Evolutionary conservation across 1,140 invertebrate species (phyloP).

Genomic region (Aradophagus sp.): DNA sequence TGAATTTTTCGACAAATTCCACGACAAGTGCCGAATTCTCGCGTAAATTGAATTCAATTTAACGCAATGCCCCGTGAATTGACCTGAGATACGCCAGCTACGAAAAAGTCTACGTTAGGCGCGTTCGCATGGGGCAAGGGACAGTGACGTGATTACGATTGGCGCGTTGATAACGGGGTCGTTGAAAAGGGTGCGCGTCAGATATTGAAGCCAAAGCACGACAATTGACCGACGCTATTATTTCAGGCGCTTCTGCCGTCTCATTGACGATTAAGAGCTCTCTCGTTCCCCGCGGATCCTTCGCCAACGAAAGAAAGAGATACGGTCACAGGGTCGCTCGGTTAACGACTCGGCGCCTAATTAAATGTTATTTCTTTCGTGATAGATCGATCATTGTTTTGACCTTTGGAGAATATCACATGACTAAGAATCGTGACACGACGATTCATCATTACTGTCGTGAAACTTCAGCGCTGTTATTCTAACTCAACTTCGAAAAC

Average conservation of each 20-base stretch:
- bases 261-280: constrained; percentile 55
- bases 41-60: no score
- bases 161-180: constrained; percentile 35
- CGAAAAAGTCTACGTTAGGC: no score
- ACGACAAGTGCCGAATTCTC: no score
- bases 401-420: constrained; percentile 47
- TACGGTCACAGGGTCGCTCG: constrained; percentile 52
- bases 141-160: constrained; percentile 18
- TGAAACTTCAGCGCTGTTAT: neutral
- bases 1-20: no score
- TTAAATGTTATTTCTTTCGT: constrained; percentile 60
- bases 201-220: constrained; percentile 38
- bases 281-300: constrained; percentile 44
- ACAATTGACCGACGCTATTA: constrained; percentile 55
- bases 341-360: constrained; percentile 59
- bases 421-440: no score
- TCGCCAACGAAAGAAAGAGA: constrained; percentile 52
- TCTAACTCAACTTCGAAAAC: no score
- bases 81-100: no score
- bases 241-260: constrained; percentile 48
- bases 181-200: constrained; percentile 38
- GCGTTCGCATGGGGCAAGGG: constrained; percentile 9
- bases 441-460: constrained; percentile 7
- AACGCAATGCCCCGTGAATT: no score
- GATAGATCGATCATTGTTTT: constrained; percentile 61